Evolutionary conservation across 2,113 vertebrate species (phyloP).

Genomic region (Harpagus bidentatus): DNA sequence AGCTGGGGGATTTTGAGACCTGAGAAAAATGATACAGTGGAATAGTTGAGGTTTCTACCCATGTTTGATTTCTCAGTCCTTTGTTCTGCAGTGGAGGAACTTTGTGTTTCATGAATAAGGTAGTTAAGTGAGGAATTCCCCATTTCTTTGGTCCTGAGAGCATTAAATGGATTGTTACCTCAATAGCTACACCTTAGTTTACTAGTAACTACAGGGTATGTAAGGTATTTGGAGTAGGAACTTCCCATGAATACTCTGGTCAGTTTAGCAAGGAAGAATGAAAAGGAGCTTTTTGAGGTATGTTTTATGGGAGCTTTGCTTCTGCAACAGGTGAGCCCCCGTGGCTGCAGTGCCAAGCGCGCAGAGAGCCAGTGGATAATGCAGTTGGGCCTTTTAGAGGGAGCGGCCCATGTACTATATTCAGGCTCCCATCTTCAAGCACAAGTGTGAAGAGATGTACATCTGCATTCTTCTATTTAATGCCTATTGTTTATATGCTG

Average conservation of each 20-base stretch:
- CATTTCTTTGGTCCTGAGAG: background rate
- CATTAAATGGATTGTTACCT: background rate
- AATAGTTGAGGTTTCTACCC: background rate
- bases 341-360: background rate
- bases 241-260: background rate
- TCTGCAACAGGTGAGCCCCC: background rate
- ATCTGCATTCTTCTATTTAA: background rate
- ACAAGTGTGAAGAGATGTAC: background rate
- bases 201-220: background rate
- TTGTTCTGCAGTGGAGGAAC: background rate
- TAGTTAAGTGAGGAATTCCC: background rate
- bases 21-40: background rate
- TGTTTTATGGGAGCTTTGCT: background rate
- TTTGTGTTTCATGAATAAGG: background rate
- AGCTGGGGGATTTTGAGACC: background rate
- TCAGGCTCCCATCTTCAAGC: background rate
- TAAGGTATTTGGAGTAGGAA: background rate
- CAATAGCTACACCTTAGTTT: background rate
- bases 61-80: background rate
- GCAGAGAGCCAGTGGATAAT: background rate
- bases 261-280: background rate
- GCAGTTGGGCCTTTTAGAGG: background rate
- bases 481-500: background rate
- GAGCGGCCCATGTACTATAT: accelerated
- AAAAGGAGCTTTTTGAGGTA: background rate